A percentile compares a stretch with the other conserved stretches of the same genome.
Evolutionary conservation across 2,888 invertebrate species (phyloP).

Genomic region (Tenodera sinensis): DNA sequence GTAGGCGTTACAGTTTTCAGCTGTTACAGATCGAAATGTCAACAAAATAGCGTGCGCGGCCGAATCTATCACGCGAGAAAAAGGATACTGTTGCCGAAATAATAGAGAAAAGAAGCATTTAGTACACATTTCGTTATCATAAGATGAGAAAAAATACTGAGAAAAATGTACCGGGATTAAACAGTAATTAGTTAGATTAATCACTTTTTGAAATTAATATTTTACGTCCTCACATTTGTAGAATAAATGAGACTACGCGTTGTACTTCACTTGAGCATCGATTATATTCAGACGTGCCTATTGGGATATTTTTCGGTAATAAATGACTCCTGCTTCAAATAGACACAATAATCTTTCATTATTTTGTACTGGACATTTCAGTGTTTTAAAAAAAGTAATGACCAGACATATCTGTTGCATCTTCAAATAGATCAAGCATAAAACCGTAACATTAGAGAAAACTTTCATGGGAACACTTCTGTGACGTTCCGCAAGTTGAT

Average conservation of each 20-base stretch:
- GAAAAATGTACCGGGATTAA: not conserved
- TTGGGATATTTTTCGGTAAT: no score
- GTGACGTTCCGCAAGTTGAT: no score
- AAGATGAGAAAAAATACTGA: not conserved
- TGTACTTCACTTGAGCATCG: not conserved
- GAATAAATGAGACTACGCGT: not conserved
- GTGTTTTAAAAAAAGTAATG: no score
- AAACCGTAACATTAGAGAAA: no score
- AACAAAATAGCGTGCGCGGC: slow-evolving; percentile 9
- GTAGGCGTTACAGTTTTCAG: slow-evolving; percentile 13
- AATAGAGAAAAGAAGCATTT: not conserved
- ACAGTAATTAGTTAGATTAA: not conserved
- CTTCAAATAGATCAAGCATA: no score
- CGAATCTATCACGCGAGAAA: not conserved
- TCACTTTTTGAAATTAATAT: not conserved
- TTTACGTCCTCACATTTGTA: not conserved
- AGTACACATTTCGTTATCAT: not conserved
- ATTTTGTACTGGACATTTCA: no score
- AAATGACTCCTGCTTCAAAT: no score
- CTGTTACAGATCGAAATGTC: slow-evolving; percentile 8
- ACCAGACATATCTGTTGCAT: no score
- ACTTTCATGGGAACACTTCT: no score
- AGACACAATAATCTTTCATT: no score
- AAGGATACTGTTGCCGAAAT: not conserved
- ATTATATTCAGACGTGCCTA: no score